Conservation (phyloP, 2,888 invertebrate genomes). For the Eustalomyia histrio region DNA sequence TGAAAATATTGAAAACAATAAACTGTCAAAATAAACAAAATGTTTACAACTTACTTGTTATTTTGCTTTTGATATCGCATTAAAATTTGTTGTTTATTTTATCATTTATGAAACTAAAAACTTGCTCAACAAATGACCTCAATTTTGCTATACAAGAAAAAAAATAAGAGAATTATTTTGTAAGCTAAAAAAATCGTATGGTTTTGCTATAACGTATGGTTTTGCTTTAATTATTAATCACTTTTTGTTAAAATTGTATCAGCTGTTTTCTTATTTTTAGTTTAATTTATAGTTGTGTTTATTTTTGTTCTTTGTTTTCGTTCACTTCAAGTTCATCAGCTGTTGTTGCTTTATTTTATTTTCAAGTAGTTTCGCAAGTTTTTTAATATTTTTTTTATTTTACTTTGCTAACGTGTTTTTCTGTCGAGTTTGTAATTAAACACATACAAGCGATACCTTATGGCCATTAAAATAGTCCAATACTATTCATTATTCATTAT, state of each 20-base stretch:
- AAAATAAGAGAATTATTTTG: neutral
- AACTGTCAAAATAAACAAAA: too few species aligned
- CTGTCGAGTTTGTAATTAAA: neutral
- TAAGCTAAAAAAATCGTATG: neutral
- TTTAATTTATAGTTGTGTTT: slow-evolving; percentile 6
- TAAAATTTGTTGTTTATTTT: too few species aligned
- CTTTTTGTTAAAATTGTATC: slow-evolving; percentile 37
- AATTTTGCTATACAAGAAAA: neutral
- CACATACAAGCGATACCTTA: neutral
- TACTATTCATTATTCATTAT: slow-evolving; percentile 12
- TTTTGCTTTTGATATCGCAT: too few species aligned
- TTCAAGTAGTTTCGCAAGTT: neutral
- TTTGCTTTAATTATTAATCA: slow-evolving; percentile 13
- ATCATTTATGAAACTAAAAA: too few species aligned
- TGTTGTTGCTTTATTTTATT: slow-evolving; percentile 13
- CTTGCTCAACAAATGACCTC: slow-evolving; percentile 24
- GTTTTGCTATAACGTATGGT: neutral
- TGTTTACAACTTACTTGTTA: too few species aligned
- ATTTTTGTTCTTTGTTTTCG: slow-evolving; percentile 17
- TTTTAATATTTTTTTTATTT: too few species aligned
- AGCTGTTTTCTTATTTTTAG: slow-evolving; percentile 29
- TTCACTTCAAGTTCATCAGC: slow-evolving; percentile 36
- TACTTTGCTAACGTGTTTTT: neutral
- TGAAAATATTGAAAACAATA: too few species aligned
- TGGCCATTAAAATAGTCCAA: neutral